A percentile compares a stretch with the other conserved stretches of the same genome.
Conservation (phyloP, 2,113 vertebrate species). For the Alosa alosa region DNA sequence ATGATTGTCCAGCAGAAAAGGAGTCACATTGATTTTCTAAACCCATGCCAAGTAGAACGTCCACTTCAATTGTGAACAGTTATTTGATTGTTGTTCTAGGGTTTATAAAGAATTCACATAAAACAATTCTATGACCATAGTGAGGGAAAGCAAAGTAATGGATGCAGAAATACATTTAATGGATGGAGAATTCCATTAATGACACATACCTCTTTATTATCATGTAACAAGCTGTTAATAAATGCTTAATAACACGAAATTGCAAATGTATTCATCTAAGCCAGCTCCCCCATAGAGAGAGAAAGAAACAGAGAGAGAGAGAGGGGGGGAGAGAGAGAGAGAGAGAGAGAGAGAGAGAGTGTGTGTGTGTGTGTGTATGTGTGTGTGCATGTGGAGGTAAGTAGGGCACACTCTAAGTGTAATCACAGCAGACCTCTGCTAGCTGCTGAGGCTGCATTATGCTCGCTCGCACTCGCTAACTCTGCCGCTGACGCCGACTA, state of each 20-base stretch:
- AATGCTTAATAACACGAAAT: neutral
- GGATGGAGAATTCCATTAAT: neutral
- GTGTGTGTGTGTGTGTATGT: neutral
- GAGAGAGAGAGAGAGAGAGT: neutral
- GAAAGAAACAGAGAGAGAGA: neutral
- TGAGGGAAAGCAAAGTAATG: no score
- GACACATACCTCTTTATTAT: neutral
- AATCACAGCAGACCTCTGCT: conserved; percentile 6
- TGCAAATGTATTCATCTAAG: neutral
- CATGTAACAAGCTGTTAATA: neutral
- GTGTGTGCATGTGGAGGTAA: neutral
- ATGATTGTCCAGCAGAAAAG: neutral
- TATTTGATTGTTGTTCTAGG: neutral
- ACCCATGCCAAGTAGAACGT: neutral
- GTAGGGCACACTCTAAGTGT: conserved; percentile 8
- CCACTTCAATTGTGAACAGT: neutral
- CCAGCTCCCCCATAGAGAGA: neutral
- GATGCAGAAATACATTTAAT: no score
- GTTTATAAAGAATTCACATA: neutral
- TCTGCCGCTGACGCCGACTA: neutral
- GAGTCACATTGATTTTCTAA: neutral
- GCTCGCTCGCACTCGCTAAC: neutral
- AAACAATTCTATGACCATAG: neutral
- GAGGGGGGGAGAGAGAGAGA: neutral
- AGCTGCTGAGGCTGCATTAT: neutral